Evolutionary conservation across 2,888 invertebrate genomes (phyloP).

Genomic region (Eucera pruinosa): DNA sequence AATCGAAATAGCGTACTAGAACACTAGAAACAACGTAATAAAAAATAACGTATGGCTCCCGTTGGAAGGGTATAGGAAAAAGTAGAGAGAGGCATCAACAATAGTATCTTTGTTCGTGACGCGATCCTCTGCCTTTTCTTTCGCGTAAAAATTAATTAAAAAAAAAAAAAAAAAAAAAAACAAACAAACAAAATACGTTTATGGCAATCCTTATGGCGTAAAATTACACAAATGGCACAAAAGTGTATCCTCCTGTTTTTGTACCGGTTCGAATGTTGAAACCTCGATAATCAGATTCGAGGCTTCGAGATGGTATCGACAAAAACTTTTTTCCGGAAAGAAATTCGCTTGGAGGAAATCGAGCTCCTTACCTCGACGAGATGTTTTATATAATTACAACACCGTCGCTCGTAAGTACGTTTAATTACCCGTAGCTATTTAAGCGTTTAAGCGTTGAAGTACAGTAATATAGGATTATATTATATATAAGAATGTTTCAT

Average conservation of each 20-base stretch:
- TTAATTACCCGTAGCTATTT: too few species aligned
- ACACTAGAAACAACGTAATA: conserved; percentile 47
- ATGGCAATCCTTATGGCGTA: conserved; percentile 76
- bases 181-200: conserved; percentile 55
- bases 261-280: conserved; percentile 35
- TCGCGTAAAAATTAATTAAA: conserved; percentile 4
- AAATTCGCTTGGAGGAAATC: background rate
- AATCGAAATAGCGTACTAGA: conserved; percentile 17
- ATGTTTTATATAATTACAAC: too few species aligned
- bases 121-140: conserved; percentile 7
- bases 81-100: conserved; percentile 3
- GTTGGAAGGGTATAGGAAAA: conserved; percentile 22
- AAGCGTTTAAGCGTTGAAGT: too few species aligned
- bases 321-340: conserved; percentile 24
- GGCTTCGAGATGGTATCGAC: too few species aligned
- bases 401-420: too few species aligned
- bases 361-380: too few species aligned
- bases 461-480: too few species aligned
- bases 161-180: conserved; percentile 28
- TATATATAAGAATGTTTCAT: too few species aligned
- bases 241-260: conserved; percentile 41
- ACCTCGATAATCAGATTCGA: conserved; percentile 5
- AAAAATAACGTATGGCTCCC: conserved; percentile 57
- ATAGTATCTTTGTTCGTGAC: background rate
- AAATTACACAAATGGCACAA: conserved; percentile 69